Base-by-base conservation (phyloP, 1,140 invertebrate genomes). In the Belonocnema kinseyi region DNA sequence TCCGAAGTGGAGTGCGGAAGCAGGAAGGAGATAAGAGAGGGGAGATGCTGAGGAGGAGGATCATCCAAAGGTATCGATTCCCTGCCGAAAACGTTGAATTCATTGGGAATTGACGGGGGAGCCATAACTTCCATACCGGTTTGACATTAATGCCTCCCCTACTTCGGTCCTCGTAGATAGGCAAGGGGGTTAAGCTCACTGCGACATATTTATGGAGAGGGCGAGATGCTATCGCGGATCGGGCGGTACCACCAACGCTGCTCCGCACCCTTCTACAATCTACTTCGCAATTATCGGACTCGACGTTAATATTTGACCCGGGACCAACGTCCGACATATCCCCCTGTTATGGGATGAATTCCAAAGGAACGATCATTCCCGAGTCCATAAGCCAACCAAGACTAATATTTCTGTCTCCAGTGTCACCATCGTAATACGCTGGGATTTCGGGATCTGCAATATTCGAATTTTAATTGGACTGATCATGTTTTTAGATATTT, bases 91-190 rank as follows among this genome's bases (percentile, higher is more conserved):
- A 91, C 86, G 90, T 88, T 91, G 90, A 91, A 91, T 91, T 91
- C 90, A 89, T 91, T 91, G 88, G 87, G 88, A 91, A 91, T 90
- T 91, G 90, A 91, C 90, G 90, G 90, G 90, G 90, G 90, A 91
- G 89, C 90, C 89, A 91, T 91, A 91, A 91, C 87, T 91, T 84
- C 85, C 89, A 88, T 91, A 88, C 90, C 85, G 84, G 85, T 91
- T 91, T 91, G 90, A 91, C 90, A 86, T 91, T 91, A 91, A 91
- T 91, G 90, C 88, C 85, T 87, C 87, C 89, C 88, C 88, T 88
- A 87, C 88, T 88, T 88, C 83, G 85, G 73, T 53, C 73, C 52
- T 71, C 77, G 74, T 78, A 84, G 82, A 86, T 85, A 88, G 86
- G 86, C 87, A 87, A 85, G 90, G 88, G 89, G 89, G 89, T 90